Conservation (phyloP, 2,113 vertebrate genomes). For the Myotis lucifugus region DNA sequence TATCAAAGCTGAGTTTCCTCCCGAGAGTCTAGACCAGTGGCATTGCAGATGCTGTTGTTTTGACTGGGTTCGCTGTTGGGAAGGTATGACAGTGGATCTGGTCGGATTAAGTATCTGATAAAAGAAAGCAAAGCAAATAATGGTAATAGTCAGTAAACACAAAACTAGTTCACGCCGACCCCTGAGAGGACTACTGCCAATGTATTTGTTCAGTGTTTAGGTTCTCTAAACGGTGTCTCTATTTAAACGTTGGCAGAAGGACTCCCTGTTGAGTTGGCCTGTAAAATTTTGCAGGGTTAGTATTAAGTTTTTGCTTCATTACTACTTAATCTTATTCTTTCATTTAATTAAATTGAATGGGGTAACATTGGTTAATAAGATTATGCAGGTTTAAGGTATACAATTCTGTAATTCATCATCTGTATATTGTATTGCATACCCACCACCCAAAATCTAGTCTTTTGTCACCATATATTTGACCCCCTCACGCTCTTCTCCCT, state of each 20-base stretch:
- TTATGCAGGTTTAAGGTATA: not conserved
- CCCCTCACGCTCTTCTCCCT: not conserved
- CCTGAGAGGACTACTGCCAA: not conserved
- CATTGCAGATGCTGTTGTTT: conserved; percentile 85
- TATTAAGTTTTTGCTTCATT: not conserved
- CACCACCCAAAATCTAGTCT: not conserved
- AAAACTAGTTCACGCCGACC: not conserved
- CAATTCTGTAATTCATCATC: not conserved
- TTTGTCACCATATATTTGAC: not conserved
- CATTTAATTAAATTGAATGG: not conserved
- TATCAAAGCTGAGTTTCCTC: conserved; percentile 89
- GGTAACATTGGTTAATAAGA: not conserved
- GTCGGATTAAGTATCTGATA: conserved; percentile 88
- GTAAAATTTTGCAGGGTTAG: not conserved
- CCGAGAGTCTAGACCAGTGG: conserved; percentile 83
- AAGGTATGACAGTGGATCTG: conserved; percentile 88
- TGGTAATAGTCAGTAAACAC: not conserved
- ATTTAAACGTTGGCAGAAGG: not conserved
- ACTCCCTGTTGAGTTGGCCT: not conserved
- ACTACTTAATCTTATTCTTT: not conserved
- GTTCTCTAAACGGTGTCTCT: not conserved
- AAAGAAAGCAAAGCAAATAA: conserved; percentile 53
- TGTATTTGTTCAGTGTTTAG: not conserved
- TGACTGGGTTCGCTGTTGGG: conserved; percentile 83
- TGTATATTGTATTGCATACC: not conserved